Evolutionary conservation across 2,113 vertebrate species (phyloP), one percentile per base, ranked within the genome.

Genomic region (Mugil cephalus): DNA sequence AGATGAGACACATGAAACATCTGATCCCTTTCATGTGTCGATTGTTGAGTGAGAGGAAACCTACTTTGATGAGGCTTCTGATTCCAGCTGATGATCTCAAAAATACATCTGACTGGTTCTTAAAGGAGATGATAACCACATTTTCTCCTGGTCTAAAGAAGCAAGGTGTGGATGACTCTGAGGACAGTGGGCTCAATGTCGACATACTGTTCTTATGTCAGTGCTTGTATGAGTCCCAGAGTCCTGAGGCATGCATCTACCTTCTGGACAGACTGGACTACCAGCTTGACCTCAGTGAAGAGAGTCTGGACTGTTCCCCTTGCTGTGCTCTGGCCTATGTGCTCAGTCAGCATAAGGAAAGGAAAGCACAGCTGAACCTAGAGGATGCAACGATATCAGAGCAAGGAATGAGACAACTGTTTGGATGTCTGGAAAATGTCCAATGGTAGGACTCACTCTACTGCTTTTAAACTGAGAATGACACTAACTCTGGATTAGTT

Each of bases 161-260:
- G 4, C 10, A 4, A n/a, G 18, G 43, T n/a, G 0, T 51, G 13
- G 6, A 24, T 40, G 54, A 40, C 11, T 1, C 34, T 47, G 74
- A 79, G 21, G 61, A 69, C 58, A 56, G 8, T 35, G 38, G 2
- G 9, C 10, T 5, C n/a, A 19, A 63, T 24, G 42, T 36, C 10
- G 47, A 42, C 59, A 14, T 36, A 4, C 17, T 71, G 24, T 71
- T 76, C 42, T 21, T 71, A 50, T 67, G 46, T 1, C 67, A 66
- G 66, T 66, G 71, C 48, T 42, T 81, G 13, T 75, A 53, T 30
- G 78, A 81, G 66, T 75, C 78, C 43, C 66, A 70, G 71, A 65
- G 65, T 70, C 21, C 71, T 47, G 35, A 65, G 42, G 46, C 40
- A 17, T 80, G 78, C 11, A 0, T 8, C 17, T 10, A 10, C 36